Conservation (phyloP, 2,888 invertebrate genomes). For the Plemyria rubiginata region DNA sequence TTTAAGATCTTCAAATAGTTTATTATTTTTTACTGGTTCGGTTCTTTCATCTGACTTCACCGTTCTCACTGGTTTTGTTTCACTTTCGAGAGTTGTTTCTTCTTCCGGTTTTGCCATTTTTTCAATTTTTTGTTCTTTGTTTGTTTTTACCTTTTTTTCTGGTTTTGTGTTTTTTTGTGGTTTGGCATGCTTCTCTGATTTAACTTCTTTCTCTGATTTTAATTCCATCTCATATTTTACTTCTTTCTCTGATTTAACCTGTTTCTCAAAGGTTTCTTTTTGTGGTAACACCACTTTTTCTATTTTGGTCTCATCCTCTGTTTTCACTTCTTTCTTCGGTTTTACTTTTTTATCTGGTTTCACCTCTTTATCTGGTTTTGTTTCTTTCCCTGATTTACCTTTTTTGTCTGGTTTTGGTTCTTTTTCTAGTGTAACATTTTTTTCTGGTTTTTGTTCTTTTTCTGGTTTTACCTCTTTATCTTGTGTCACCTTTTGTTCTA, state of each 20-base stretch:
- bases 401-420: not conserved
- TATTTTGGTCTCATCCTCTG: not conserved
- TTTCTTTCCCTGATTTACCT: not conserved
- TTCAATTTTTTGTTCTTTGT: not conserved
- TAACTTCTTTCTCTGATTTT: not conserved
- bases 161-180: not conserved
- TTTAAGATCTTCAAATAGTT: slow-evolving; percentile 4
- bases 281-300: not conserved
- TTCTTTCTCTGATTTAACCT: not conserved
- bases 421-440: slow-evolving; percentile 3
- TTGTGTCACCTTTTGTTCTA: slow-evolving; percentile 4
- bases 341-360: slow-evolving; percentile 3
- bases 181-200: not conserved
- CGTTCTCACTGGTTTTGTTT: not conserved
- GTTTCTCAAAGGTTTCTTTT: not conserved
- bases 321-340: not conserved
- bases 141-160: not conserved
- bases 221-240: no score
- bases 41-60: not conserved
- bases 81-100: not conserved
- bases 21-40: not conserved
- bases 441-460: not conserved
- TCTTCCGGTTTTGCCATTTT: not conserved
- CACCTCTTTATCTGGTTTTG: not conserved
- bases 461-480: not conserved